Evolutionary conservation across 2,113 vertebrate species (phyloP).

Genomic region (Campylomormyrus tamandua): DNA sequence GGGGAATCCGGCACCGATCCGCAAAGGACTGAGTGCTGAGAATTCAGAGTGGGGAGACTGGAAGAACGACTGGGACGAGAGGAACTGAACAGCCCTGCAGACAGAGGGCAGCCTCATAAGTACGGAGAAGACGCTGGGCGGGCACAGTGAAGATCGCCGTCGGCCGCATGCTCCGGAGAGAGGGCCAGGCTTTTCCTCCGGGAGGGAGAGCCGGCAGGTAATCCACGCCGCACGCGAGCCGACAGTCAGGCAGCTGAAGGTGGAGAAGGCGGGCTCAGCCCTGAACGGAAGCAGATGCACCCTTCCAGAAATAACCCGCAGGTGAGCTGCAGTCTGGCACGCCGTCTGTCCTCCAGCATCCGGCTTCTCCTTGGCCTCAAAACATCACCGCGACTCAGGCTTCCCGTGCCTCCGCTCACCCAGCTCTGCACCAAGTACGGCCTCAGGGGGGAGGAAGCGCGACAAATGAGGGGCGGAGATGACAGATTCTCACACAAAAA

Average conservation of each 20-base stretch:
- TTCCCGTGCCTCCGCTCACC: neutral
- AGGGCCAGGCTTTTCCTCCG: neutral
- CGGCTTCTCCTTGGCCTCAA: slow-evolving; percentile 29
- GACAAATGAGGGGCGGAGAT: neutral
- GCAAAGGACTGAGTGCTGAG: neutral
- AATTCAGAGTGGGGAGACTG: neutral
- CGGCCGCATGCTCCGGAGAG: neutral
- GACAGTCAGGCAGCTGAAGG: neutral
- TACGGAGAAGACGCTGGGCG: neutral
- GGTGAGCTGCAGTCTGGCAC: neutral
- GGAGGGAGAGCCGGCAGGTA: neutral
- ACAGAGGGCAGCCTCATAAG: neutral
- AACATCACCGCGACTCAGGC: slow-evolving; percentile 12
- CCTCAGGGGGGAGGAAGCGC: neutral
- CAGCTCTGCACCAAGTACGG: slow-evolving; percentile 3
- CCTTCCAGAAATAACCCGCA: neutral
- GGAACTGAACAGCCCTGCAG: neutral
- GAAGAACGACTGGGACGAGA: neutral
- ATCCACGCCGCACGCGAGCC: neutral
- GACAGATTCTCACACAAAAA: neutral
- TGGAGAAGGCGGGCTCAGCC: neutral
- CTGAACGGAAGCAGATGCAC: neutral
- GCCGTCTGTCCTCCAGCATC: slow-evolving; percentile 8
- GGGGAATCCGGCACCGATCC: neutral
- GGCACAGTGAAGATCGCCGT: neutral